Conservation (phyloP, 2,888 invertebrate species). For the Salpingus planirostris region DNA sequence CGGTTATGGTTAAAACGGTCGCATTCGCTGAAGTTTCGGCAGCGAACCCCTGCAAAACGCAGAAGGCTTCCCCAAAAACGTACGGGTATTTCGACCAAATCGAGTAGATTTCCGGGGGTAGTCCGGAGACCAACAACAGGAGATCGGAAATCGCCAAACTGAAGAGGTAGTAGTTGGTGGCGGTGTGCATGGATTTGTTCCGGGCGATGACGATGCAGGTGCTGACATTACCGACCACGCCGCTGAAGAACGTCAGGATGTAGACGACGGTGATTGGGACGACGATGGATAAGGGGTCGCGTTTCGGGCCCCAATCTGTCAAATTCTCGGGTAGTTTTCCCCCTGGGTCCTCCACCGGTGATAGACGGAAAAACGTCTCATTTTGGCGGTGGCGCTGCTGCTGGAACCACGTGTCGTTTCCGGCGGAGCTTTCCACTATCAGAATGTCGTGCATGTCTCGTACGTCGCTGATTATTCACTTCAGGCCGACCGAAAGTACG, state of each 20-base stretch:
- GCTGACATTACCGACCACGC: slow-evolving; percentile 71
- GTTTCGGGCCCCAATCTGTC: slow-evolving; percentile 10
- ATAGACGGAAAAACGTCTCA: no score
- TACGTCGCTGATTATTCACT: no score
- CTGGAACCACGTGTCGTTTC: no score
- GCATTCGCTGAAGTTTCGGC: slow-evolving; percentile 83
- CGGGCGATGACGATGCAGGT: slow-evolving; percentile 78
- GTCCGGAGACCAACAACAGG: slow-evolving; percentile 66
- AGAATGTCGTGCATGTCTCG: no score
- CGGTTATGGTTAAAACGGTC: slow-evolving; percentile 78
- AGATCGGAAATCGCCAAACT: slow-evolving; percentile 79
- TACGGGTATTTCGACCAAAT: slow-evolving; percentile 60
- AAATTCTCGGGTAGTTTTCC: slow-evolving; percentile 6
- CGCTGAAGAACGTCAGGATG: slow-evolving; percentile 64
- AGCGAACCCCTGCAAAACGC: slow-evolving; percentile 56
- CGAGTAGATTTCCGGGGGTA: slow-evolving; percentile 70
- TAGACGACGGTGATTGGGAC: slow-evolving; percentile 69
- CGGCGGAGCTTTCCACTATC: no score
- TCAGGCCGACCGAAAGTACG: no score
- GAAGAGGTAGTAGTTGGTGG: slow-evolving; percentile 75
- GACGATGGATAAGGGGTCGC: slow-evolving; percentile 42
- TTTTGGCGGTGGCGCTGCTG: no score
- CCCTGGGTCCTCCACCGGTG: no score
- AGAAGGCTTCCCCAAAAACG: slow-evolving; percentile 68
- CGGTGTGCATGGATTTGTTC: slow-evolving; percentile 78